A percentile compares a stretch with the other conserved stretches of the same genome.
These are phyloP conservation scores for Andrena flavipes DNA, from an alignment of 2,888 invertebrate genomes.

Conservation along the genomic window DNA sequence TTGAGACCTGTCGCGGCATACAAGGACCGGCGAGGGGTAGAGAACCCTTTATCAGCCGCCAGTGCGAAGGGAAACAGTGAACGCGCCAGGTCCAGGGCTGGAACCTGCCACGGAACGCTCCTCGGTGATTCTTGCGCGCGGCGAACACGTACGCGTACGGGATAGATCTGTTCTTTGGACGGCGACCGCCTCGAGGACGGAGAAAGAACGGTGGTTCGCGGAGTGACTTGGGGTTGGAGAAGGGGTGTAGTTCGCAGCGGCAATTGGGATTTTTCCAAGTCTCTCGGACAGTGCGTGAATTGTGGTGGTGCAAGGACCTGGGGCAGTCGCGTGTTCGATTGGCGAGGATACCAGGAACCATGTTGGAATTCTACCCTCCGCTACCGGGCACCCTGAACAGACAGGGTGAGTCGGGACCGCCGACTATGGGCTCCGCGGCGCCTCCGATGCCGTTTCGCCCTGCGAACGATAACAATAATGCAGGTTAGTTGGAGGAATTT, in stretches of 20 bases:
- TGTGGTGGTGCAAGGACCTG: neutral
- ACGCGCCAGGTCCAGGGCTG: neutral
- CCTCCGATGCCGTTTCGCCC: slow-evolving; percentile 77
- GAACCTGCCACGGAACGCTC: neutral
- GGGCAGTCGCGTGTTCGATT: neutral
- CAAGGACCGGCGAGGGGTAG: slow-evolving; percentile 57
- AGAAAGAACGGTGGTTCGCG: too few species aligned
- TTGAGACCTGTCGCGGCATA: slow-evolving; percentile 61
- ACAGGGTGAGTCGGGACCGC: slow-evolving; percentile 70
- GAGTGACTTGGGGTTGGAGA: too few species aligned
- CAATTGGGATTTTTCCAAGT: neutral
- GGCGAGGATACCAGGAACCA: slow-evolving; percentile 75
- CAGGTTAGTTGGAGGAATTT: slow-evolving; percentile 66
- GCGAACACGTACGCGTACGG: neutral
- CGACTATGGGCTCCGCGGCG: slow-evolving; percentile 66
- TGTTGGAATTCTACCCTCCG: slow-evolving; percentile 90
- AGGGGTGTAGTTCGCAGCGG: too few species aligned
- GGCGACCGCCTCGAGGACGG: neutral
- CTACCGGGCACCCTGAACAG: slow-evolving; percentile 73
- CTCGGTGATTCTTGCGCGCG: neutral
- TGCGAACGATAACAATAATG: slow-evolving; percentile 77
- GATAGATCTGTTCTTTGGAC: neutral
- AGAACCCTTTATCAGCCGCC: neutral
- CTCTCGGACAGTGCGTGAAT: neutral
- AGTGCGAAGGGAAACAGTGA: neutral